Conservation (phyloP, 2,888 invertebrate genomes). For the Heteropelma amictum region DNA sequence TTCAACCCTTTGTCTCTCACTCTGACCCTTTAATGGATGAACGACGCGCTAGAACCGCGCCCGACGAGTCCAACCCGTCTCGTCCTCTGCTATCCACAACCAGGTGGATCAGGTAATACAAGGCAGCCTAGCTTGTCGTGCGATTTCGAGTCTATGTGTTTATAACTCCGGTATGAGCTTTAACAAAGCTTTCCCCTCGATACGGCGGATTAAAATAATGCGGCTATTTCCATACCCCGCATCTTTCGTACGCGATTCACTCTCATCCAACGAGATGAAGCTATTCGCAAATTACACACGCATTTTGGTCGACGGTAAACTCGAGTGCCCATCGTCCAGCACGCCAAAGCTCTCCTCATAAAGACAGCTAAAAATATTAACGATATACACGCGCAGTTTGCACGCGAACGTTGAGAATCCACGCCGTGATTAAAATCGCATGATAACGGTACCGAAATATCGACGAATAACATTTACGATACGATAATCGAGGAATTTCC, state of each 20-base stretch:
- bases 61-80: constrained; percentile 36
- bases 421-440: constrained; percentile 26
- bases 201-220: constrained; percentile 72
- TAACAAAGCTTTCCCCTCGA: constrained; percentile 12
- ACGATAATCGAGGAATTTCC: background rate
- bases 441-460: constrained; percentile 36
- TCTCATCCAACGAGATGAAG: constrained; percentile 68
- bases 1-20: constrained; percentile 38
- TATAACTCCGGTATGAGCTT: constrained; percentile 24
- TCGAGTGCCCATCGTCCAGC: background rate
- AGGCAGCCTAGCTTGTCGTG: constrained; percentile 14
- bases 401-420: background rate
- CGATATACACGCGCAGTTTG: background rate
- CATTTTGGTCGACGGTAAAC: constrained; percentile 36
- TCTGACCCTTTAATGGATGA: constrained; percentile 16
- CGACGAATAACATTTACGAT: constrained; percentile 16
- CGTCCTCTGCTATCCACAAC: no score
- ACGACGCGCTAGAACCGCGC: constrained; percentile 28
- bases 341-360: background rate
- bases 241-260: constrained; percentile 52
- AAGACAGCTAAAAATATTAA: constrained; percentile 33
- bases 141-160: constrained; percentile 40
- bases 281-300: constrained; percentile 60
- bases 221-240: constrained; percentile 65
- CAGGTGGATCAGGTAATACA: constrained; percentile 45